phyloP scores from a whole-genome alignment of 2,113 vertebrate genomes.

The Ornithorhynchus anatinus region DNA sequence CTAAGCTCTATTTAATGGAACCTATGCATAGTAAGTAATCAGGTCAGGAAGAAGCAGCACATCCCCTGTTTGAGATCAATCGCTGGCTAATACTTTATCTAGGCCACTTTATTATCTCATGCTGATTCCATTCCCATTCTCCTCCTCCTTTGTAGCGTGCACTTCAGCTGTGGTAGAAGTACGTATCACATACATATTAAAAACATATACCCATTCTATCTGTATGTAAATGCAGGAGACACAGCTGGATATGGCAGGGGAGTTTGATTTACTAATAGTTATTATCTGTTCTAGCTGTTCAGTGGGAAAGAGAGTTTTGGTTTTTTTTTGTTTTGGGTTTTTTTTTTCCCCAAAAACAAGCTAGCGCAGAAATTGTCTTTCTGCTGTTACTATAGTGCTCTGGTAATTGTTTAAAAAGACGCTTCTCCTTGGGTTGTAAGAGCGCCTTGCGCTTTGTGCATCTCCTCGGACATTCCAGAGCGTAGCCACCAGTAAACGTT shows the following conservation, averaged over 20 bases:
- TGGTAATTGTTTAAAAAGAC: slow-evolving; percentile 78
- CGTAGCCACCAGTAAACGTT: slow-evolving; percentile 4
- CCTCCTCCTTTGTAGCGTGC: slow-evolving; percentile 73
- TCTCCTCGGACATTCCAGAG: slow-evolving; percentile 29
- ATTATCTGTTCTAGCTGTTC: slow-evolving; percentile 98
- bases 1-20: slow-evolving; percentile 87
- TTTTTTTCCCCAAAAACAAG: no score
- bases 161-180: slow-evolving; percentile 74
- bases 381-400: slow-evolving; percentile 77
- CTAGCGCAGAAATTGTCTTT: slow-evolving; percentile 88
- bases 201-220: slow-evolving; percentile 98
- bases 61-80: slow-evolving; percentile 84
- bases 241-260: slow-evolving; percentile 96
- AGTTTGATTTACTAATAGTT: slow-evolving; percentile 99
- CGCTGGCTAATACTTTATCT: slow-evolving; percentile 82
- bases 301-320: slow-evolving; percentile 78
- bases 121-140: slow-evolving; percentile 75
- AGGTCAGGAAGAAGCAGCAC: slow-evolving; percentile 74
- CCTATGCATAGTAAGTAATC: slow-evolving; percentile 82
- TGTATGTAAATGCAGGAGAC: slow-evolving; percentile 97
- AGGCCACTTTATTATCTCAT: slow-evolving; percentile 89
- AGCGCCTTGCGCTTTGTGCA: slow-evolving; percentile 37
- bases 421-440: slow-evolving; percentile 50
- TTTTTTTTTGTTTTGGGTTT: no score
- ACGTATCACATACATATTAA: slow-evolving; percentile 89